Evolutionary conservation across 1,140 invertebrate species (phyloP), one percentile per base, ranked within the genome.

Genomic region (Diachasmimorpha longicaudata): DNA sequence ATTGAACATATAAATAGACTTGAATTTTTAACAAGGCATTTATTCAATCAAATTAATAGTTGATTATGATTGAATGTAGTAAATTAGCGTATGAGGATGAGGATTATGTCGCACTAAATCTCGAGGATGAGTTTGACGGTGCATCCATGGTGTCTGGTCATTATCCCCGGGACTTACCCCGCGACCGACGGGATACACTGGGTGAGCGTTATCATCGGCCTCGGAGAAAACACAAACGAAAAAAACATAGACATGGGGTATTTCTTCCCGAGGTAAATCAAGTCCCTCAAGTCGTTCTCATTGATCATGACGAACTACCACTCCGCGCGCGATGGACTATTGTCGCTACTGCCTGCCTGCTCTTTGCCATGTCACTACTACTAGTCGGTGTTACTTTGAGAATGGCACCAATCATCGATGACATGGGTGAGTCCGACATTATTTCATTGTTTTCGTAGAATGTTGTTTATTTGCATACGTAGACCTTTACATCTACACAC

Each of bases 341-440:
- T 84, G 94, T 96, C 83, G 94, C 94, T 76, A 96, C 95, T 21
- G 95, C 95, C 46, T 95, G 95, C 80, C 90, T 96, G 52, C 90
- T 97, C 42, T 91, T 97, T 14, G 92, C 96, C 77, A 95, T 96
- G 90, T 96, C 95, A 83, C 91, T 97, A 77, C 90, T 97, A 70
- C 89, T 97, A 19, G 95, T 97, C n/a, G 96, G 95, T 1, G 93
- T 96, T 46, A 97, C 96, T 0, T 89, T 97, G 2, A 89, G 95
- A 42, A 96, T 97, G 94, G 96, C 96, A 3, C 96, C 96, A 0
- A 93, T 97, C 69, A 97, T 97, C 79, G 96, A 97, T 84, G 95
- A 97, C 83, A 96, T 97, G 93, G 96, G 96, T 97, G 87, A 94
- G 94, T 92, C n/a, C 23, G 13, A 31, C 31, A 37, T 44, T 25